These are phyloP conservation scores for Nematostella vectensis DNA, from an alignment of 92 coral and sea anemone genomes.

Conservation along the genomic window DNA sequence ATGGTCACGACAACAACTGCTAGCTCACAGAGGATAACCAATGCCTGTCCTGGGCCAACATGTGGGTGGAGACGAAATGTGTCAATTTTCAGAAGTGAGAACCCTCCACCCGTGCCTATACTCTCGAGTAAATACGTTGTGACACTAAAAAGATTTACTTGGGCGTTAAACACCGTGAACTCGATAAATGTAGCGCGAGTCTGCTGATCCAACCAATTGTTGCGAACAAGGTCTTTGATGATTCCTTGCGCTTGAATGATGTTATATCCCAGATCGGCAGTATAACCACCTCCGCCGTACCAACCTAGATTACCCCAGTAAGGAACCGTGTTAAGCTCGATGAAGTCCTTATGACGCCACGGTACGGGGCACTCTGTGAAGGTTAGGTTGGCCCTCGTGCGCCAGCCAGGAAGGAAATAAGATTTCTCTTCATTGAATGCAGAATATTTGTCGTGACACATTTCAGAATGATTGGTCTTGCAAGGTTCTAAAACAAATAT, in stretches of 20 bases:
- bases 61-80: conserved; percentile 26
- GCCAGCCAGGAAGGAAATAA: conserved; percentile 44
- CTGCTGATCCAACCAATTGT: conserved; percentile 38
- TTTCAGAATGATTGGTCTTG: background rate
- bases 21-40: conserved; percentile 22
- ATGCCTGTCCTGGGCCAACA: conserved; percentile 10
- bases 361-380: conserved; percentile 16
- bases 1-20: conserved; percentile 14
- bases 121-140: conserved; percentile 15
- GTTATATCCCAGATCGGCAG: conserved; percentile 40
- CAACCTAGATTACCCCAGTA: conserved; percentile 21
- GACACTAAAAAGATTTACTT: conserved; percentile 21
- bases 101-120: conserved; percentile 20
- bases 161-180: conserved; percentile 28
- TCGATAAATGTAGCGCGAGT: conserved; percentile 35
- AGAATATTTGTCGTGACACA: conserved; percentile 20
- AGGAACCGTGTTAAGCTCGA: conserved; percentile 29
- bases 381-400: conserved; percentile 14
- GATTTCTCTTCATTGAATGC: conserved; percentile 32
- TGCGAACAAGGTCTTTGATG: conserved; percentile 9
- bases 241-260: conserved; percentile 26
- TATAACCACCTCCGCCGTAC: conserved; percentile 47
- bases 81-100: conserved; percentile 25
- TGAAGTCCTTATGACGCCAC: conserved; percentile 22
- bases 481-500: conserved; percentile 22